Evolutionary conservation across 2,797 vertebrate species (phyloP).

Genomic region (Myotis planiceps): DNA sequence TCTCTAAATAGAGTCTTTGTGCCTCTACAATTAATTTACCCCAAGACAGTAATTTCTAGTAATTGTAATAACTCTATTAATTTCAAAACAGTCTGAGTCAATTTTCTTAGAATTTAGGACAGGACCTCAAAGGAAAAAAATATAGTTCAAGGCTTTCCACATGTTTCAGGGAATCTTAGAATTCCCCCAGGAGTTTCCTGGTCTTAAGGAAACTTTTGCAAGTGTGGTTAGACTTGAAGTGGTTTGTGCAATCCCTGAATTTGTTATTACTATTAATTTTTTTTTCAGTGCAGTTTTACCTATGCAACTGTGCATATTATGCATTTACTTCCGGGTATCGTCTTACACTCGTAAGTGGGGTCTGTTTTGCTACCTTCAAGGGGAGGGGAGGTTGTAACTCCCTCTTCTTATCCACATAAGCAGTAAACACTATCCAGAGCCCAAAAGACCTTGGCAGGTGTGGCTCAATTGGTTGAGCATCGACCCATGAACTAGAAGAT

Average conservation of each 20-base stretch:
- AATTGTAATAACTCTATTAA: conserved; percentile 37
- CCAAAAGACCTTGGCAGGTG: neutral
- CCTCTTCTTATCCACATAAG: neutral
- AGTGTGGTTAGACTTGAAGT: neutral
- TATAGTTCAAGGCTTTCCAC: neutral
- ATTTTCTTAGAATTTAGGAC: conserved; percentile 29
- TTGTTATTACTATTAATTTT: neutral
- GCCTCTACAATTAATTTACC: neutral
- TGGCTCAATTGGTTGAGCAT: neutral
- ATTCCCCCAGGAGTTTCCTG: conserved; percentile 2
- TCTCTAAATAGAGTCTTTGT: neutral
- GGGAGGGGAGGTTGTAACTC: no score
- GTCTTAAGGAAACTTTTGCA: neutral
- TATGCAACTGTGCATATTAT: neutral
- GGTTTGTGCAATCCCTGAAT: neutral
- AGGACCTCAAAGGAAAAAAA: neutral
- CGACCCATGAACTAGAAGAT: neutral
- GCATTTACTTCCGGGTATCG: neutral
- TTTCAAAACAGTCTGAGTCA: conserved; percentile 55
- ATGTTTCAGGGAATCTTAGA: conserved; percentile 40
- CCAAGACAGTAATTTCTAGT: neutral
- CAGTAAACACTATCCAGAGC: neutral
- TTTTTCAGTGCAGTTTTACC: neutral
- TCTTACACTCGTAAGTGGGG: neutral
- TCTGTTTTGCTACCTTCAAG: neutral